Percentiles rank a stretch among this genome's conserved stretches.
Conservation (phyloP, 2,888 invertebrate genomes). For the Auanema freiburgensis region DNA sequence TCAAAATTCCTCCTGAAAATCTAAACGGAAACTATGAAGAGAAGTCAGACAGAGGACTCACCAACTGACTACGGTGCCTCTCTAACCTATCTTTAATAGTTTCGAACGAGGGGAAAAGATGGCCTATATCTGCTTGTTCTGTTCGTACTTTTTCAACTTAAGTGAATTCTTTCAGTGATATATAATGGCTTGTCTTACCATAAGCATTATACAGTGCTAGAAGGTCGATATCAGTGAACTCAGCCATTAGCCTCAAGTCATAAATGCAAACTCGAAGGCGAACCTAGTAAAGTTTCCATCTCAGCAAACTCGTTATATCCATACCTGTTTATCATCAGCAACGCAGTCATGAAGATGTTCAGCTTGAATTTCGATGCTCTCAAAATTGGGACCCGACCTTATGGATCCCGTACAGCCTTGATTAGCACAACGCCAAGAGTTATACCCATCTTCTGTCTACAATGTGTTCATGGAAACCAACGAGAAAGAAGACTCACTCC, state of each 20-base stretch:
- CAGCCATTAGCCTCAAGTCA: constrained; percentile 41
- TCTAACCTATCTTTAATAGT: constrained; percentile 17
- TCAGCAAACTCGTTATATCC: too few species aligned
- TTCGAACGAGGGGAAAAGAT: constrained; percentile 25
- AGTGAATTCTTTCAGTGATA: neutral
- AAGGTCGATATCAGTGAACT: constrained; percentile 40
- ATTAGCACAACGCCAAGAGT: constrained; percentile 36
- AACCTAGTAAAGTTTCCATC: constrained; percentile 25
- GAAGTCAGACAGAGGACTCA: neutral
- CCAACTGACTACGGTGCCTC: constrained; percentile 30
- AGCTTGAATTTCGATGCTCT: constrained; percentile 17
- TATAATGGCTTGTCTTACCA: constrained; percentile 14
- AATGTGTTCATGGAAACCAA: constrained; percentile 1
- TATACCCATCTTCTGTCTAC: constrained; percentile 29
- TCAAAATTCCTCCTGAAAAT: constrained; percentile 33
- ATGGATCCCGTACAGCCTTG: constrained; percentile 31
- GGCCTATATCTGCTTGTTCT: constrained; percentile 22
- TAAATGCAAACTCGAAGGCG: constrained; percentile 38
- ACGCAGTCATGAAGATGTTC: constrained; percentile 26
- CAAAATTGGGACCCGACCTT: constrained; percentile 28
- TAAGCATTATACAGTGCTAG: constrained; percentile 20
- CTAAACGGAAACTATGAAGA: constrained; percentile 8
- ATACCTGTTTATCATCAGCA: constrained; percentile 33
- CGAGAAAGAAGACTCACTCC: constrained; percentile 18
- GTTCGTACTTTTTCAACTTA: constrained; percentile 12